Evolutionary conservation across 92 coral and sea anemone species (phyloP).

Genomic region (Actinernus sp.): DNA sequence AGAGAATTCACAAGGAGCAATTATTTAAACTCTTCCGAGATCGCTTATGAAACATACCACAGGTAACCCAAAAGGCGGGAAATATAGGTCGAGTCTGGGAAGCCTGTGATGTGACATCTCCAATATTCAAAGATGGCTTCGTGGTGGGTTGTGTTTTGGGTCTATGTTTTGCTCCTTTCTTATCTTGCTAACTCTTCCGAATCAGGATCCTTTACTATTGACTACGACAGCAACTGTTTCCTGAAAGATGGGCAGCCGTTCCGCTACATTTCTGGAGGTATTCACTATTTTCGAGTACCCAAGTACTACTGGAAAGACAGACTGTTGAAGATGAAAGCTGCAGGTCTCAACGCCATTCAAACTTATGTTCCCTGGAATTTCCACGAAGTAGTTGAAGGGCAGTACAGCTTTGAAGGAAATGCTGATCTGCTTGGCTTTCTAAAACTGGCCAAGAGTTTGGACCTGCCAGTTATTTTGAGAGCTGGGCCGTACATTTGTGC

Average conservation of each 20-base stretch:
- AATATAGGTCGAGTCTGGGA: too few relatives aligned
- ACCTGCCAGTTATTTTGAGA: slow-evolving; percentile 80
- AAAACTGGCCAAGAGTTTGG: slow-evolving; percentile 81
- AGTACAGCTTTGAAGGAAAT: slow-evolving; percentile 89
- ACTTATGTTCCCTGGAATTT: slow-evolving; percentile 96
- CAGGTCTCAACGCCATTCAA: slow-evolving; percentile 88
- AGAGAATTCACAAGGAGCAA: too few relatives aligned
- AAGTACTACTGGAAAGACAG: slow-evolving; percentile 94
- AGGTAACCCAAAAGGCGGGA: too few relatives aligned
- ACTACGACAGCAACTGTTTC: slow-evolving; percentile 74
- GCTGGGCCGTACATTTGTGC: slow-evolving; percentile 97
- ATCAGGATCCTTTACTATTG: slow-evolving; percentile 64
- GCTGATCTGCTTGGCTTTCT: slow-evolving; percentile 89
- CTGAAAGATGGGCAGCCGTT: slow-evolving; percentile 92
- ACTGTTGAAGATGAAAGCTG: slow-evolving; percentile 89
- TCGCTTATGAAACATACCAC: too few relatives aligned
- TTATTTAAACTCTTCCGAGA: too few relatives aligned
- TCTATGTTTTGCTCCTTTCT: background rate
- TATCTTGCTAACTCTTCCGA: background rate
- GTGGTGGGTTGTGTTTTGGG: too few relatives aligned
- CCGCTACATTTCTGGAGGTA: slow-evolving; percentile 89
- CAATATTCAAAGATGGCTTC: too few relatives aligned
- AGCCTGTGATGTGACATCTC: too few relatives aligned
- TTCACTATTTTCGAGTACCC: slow-evolving; percentile 94
- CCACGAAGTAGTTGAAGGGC: slow-evolving; percentile 82